Evolutionary conservation across 1,140 invertebrate species (phyloP), one percentile per base, ranked within the genome.

Genomic region (Drosophila burlai): DNA sequence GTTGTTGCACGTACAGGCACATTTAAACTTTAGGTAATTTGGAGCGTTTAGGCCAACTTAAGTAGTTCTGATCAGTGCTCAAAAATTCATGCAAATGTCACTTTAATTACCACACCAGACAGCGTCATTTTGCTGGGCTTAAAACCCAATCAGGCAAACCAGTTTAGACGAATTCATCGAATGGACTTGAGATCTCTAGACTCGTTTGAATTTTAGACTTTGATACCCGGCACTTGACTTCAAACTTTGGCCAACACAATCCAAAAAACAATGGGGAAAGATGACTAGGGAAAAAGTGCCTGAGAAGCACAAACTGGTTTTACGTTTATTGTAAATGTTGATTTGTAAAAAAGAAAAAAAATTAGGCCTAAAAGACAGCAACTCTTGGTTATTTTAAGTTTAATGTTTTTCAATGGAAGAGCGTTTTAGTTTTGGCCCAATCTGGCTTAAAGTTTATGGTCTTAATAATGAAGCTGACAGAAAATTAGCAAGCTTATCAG

Each of bases 1-100:
- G 71, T 72, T 65, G 72, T 66, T 60, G 79, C 79, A 86, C 76
- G 81, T 64, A 36, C 11, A 15, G 26, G 26, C 15, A 46, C 47
- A 42, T 38, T 15, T 11, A 54, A 38, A 49, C 50, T 73, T 75
- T 36, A 21, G 18, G 13, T 47, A 61, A 60, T 72, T 72, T 24
- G 21, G 16, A 16, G 40, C 38, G n/a, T 40, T 60, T 55, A 29
- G 21, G 13, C 9, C 47, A 40, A 43, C 24, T 46, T 67, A 67
- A 52, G 36, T 21, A 13, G 46, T 52, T 65, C 16, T 64, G 46
- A 50, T 61, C 45, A 13, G 18, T 21, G 13, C 31, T 49, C 4
- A 43, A 69, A 69, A 69, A 43, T 66, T n/a, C 21, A 72, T 72
- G 26, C 45, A 72, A 36, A 59, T 43, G 66, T 50, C 66, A 60